Conservation (phyloP, 2,113 vertebrate genomes). For the Argyrosomus japonicus region DNA sequence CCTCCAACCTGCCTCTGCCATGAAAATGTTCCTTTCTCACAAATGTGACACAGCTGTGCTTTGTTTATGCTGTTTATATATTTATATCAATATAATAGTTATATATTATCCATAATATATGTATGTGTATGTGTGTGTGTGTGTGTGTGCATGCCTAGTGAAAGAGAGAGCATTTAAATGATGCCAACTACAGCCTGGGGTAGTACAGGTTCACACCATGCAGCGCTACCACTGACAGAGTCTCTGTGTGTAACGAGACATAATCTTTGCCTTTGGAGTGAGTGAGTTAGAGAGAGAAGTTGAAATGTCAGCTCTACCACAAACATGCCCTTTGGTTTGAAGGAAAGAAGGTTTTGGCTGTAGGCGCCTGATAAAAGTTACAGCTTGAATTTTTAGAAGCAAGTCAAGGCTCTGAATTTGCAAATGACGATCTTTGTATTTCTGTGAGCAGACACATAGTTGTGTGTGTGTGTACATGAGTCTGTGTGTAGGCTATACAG, state of each 20-base stretch:
- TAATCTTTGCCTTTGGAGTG: conserved; percentile 76
- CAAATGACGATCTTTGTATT: conserved; percentile 49
- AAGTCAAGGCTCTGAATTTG: conserved; percentile 58
- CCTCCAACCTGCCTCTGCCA: conserved; percentile 46
- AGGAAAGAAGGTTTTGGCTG: conserved; percentile 58
- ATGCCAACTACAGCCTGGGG: conserved; percentile 49
- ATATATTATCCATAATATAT: conserved; percentile 13
- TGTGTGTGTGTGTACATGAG: background rate
- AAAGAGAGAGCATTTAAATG: conserved; percentile 35
- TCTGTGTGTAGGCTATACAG: background rate
- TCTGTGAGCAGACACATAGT: conserved; percentile 13
- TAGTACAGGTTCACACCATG: conserved; percentile 55
- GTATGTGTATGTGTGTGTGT: background rate
- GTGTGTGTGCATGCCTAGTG: background rate
- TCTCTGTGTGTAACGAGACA: conserved; percentile 62
- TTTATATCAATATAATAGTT: conserved; percentile 14
- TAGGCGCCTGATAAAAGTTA: conserved; percentile 67
- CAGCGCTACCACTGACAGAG: conserved; percentile 43
- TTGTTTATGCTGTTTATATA: conserved; percentile 50
- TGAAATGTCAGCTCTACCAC: conserved; percentile 73
- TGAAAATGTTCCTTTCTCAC: conserved; percentile 28
- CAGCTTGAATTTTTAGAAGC: conserved; percentile 57
- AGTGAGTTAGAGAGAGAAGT: conserved; percentile 62
- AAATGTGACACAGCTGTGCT: conserved; percentile 44
- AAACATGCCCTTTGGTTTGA: conserved; percentile 73